Percentiles rank a stretch among this genome's conserved stretches.
These are phyloP conservation scores for Gerosis bhagava DNA, from an alignment of 2,888 invertebrate species.

Conservation along the genomic window DNA sequence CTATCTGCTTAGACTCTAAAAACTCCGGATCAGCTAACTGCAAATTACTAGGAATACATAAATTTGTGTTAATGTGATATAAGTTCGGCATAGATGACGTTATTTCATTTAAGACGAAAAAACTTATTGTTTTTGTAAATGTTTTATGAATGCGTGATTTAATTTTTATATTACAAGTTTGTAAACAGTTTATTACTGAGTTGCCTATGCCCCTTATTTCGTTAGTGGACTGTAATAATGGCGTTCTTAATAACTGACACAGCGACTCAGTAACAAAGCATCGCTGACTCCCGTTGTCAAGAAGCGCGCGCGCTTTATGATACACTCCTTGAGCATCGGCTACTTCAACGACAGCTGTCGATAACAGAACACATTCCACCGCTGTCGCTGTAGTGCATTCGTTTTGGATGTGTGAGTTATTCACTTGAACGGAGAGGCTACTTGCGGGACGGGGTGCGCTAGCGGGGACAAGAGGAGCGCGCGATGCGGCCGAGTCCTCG, in stretches of 20 bases:
- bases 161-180: constrained; percentile 7
- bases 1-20: constrained; percentile 4
- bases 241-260: neutral
- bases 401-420: neutral
- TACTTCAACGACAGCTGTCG: neutral
- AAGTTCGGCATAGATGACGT: constrained; percentile 6
- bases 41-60: constrained; percentile 5
- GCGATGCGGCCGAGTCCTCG: neutral
- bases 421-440: neutral
- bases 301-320: constrained; percentile 1
- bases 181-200: constrained; percentile 1
- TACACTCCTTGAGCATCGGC: neutral
- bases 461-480: no score
- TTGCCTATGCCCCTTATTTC: constrained; percentile 15
- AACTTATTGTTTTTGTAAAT: constrained; percentile 3
- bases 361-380: constrained; percentile 1
- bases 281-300: constrained; percentile 15
- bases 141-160: neutral
- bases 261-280: neutral
- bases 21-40: constrained; percentile 13
- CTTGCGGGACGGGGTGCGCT: no score
- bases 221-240: constrained; percentile 9
- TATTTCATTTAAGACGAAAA: constrained; percentile 1
- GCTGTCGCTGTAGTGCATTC: neutral
- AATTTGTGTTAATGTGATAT: constrained; percentile 3